phyloP scores from a whole-genome alignment of 2,888 invertebrate species.

The Ganaspis brasiliensis region DNA sequence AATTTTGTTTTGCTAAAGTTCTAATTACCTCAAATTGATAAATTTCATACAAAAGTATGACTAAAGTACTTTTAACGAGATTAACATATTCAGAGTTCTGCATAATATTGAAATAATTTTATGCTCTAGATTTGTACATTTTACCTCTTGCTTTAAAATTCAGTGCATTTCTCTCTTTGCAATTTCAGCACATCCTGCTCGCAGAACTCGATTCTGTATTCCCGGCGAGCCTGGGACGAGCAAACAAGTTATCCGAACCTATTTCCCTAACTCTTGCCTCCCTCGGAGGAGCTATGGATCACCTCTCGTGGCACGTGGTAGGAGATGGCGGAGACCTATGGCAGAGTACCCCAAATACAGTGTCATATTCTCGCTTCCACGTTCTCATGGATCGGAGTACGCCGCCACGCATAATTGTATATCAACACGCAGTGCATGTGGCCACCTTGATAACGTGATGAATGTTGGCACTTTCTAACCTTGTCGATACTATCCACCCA shows the following conservation, averaged over 20 bases:
- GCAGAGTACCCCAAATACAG: slow-evolving; percentile 46
- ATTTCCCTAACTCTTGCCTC: slow-evolving; percentile 78
- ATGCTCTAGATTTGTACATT: slow-evolving; percentile 16
- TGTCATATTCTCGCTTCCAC: slow-evolving; percentile 62
- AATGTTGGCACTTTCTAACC: slow-evolving; percentile 59
- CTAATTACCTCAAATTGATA: no score
- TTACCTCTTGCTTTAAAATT: slow-evolving; percentile 10
- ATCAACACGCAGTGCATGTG: slow-evolving; percentile 77
- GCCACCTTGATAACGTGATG: slow-evolving; percentile 78
- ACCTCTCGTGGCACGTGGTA: slow-evolving; percentile 71
- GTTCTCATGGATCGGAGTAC: slow-evolving; percentile 66
- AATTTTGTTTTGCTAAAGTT: no score
- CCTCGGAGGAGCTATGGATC: slow-evolving; percentile 80
- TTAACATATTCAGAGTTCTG: background rate
- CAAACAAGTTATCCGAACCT: slow-evolving; percentile 80
- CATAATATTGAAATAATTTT: slow-evolving; percentile 1
- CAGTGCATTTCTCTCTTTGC: slow-evolving; percentile 62
- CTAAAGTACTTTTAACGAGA: no score
- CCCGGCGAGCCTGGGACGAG: slow-evolving; percentile 67
- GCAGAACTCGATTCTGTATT: slow-evolving; percentile 53
- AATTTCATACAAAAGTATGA: no score
- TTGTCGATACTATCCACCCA: slow-evolving; percentile 19
- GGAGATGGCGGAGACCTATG: slow-evolving; percentile 64
- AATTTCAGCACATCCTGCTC: slow-evolving; percentile 68
- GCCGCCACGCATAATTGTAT: slow-evolving; percentile 79